Evolutionary conservation across 2,797 vertebrate genomes (phyloP).

Genomic region (Phrynocephalus guinanensis): DNA sequence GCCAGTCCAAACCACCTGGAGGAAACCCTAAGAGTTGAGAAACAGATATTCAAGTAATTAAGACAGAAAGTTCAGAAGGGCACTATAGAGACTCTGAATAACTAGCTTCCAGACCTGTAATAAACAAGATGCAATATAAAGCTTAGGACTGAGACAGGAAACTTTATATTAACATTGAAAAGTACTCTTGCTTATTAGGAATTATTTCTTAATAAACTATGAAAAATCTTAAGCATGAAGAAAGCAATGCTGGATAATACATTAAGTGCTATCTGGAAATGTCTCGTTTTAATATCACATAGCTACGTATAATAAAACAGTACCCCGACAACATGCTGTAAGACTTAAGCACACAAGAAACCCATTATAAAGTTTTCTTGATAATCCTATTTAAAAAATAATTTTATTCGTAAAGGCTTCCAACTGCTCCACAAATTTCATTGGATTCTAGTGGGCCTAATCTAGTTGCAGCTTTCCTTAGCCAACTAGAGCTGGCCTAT

Average conservation of each 20-base stretch:
- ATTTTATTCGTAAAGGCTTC: no score
- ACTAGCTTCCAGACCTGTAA: background rate
- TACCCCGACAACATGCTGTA: background rate
- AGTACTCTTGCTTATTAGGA: background rate
- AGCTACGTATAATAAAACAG: background rate
- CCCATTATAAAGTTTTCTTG: background rate
- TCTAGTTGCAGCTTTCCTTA: no score
- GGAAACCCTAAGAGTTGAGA: background rate
- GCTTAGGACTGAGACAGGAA: background rate
- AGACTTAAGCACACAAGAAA: background rate
- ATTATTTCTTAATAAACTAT: background rate
- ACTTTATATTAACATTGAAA: constrained; percentile 3
- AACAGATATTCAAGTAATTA: background rate
- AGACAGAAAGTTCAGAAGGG: background rate
- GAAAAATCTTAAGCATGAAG: background rate
- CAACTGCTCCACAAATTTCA: no score
- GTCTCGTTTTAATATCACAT: background rate
- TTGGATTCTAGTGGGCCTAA: no score
- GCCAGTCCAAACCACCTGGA: background rate
- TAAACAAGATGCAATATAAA: background rate
- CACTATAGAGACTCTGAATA: background rate
- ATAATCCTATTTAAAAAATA: no score
- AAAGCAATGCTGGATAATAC: background rate
- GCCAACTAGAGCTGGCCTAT: no score
- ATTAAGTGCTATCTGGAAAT: background rate